phyloP scores from a whole-genome alignment of 2,888 invertebrate genomes.

The Blera fallax region DNA sequence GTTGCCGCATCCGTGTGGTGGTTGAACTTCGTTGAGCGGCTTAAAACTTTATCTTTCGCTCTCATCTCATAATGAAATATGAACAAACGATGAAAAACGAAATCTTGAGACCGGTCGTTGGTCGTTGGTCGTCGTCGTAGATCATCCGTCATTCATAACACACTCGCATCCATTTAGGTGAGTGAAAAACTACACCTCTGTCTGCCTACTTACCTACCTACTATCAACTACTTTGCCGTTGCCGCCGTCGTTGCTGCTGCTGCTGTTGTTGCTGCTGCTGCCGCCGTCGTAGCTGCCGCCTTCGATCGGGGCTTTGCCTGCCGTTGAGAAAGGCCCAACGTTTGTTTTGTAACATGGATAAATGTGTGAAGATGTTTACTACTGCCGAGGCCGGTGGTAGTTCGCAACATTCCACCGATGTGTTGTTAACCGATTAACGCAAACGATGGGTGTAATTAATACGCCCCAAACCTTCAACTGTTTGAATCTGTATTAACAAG shows the following conservation, averaged over 20 bases:
- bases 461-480: constrained; percentile 61
- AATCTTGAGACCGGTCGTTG: constrained; percentile 31
- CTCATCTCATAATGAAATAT: constrained; percentile 64
- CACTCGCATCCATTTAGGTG: constrained; percentile 46
- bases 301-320: background rate
- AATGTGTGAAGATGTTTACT: constrained; percentile 49
- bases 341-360: constrained; percentile 50
- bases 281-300: constrained; percentile 4
- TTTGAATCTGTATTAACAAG: constrained; percentile 27
- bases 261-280: background rate
- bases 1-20: constrained; percentile 24
- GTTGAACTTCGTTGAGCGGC: constrained; percentile 2
- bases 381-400: constrained; percentile 20
- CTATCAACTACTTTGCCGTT: constrained; percentile 36
- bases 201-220: constrained; percentile 62
- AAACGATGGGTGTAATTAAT: constrained; percentile 70
- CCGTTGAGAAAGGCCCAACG: constrained; percentile 30
- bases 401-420: constrained; percentile 56
- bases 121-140: constrained; percentile 35
- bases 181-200: constrained; percentile 65
- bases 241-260: background rate
- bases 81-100: constrained; percentile 52
- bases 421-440: constrained; percentile 61
- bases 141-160: constrained; percentile 67
- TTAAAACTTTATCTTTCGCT: constrained; percentile 34